These are phyloP conservation scores for human DNA, from an alignment of 2,113 vertebrate genomes.

Conservation along the genomic window DNA sequence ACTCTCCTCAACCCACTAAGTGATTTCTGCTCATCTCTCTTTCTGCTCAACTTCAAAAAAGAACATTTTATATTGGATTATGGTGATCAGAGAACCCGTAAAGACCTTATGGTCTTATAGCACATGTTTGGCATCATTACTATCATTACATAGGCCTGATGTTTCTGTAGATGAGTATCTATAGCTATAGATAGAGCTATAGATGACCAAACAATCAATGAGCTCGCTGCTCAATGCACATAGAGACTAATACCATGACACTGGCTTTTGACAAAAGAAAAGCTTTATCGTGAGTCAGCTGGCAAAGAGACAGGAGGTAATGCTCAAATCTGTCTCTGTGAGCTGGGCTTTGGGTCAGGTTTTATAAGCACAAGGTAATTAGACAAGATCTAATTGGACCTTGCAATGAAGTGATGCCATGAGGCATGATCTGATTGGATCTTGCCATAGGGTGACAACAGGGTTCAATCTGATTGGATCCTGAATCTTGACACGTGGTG, in stretches of 20 bases:
- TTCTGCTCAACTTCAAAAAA: not conserved
- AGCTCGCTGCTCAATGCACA: not conserved
- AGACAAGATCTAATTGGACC: not conserved
- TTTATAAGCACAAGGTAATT: not conserved
- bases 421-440: not conserved
- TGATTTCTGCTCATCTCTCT: not conserved
- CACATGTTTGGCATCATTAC: no score
- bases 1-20: not conserved
- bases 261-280: not conserved
- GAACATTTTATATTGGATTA: not conserved
- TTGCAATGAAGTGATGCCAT: not conserved
- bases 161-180: not conserved
- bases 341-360: not conserved
- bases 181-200: no score
- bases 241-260: not conserved
- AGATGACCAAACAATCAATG: not conserved
- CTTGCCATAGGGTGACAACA: not conserved
- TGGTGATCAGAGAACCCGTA: not conserved
- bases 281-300: not conserved
- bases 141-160: no score
- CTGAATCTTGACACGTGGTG: not conserved
- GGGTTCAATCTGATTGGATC: not conserved
- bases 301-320: not conserved
- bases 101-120: fast-evolving
- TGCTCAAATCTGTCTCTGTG: not conserved